phyloP scores from a whole-genome alignment of 2,113 vertebrate species.

The Aldabrachelys gigantea region DNA sequence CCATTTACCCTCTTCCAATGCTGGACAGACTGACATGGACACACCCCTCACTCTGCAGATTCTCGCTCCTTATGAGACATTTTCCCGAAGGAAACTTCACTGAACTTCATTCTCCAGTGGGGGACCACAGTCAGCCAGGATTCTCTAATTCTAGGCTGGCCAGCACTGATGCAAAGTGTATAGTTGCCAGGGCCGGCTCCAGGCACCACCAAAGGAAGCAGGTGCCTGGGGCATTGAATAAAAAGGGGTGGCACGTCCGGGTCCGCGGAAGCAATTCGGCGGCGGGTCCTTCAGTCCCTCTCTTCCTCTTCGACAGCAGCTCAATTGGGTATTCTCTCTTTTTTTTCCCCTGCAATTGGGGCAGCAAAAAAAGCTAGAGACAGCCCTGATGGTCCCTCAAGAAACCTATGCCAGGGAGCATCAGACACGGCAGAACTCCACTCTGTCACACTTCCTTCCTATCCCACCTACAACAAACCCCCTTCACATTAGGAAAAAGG shows the following conservation, averaged over 20 bases:
- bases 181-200: rapidly evolving
- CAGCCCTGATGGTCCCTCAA: background rate
- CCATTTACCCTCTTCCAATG: background rate
- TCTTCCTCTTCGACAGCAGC: no score
- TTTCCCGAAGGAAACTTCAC: background rate
- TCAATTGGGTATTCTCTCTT: no score
- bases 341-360: no score
- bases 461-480: background rate
- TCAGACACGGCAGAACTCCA: rapidly evolving
- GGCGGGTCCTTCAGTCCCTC: no score
- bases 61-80: background rate
- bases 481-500: background rate
- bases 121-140: background rate
- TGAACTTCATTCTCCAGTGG: background rate
- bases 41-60: background rate
- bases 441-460: background rate
- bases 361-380: no score
- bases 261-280: no score
- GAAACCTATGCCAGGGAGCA: background rate
- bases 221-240: no score
- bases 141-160: background rate
- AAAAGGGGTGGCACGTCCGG: no score
- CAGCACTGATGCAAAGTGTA: background rate
- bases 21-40: background rate
- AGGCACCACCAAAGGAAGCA: no score